Percentiles rank a stretch among this genome's conserved stretches.
phyloP scores from a whole-genome alignment of 2,888 invertebrate species.

The Acrocyrtus sp. region DNA sequence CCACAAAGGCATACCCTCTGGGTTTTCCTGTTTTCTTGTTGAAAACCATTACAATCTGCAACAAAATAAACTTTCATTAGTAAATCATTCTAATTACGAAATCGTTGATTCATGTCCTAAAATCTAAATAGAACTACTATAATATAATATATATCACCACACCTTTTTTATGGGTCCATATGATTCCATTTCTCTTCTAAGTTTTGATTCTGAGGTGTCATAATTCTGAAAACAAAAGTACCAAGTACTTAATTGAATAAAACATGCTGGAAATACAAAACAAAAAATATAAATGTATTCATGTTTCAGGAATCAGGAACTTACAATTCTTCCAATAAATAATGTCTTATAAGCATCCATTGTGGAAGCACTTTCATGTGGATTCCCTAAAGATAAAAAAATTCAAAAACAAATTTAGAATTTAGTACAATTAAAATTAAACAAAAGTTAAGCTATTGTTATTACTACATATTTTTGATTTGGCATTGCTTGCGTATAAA shows the following conservation, averaged over 20 bases:
- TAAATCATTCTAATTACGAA: too few species aligned
- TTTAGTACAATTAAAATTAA: not conserved
- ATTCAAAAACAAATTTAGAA: slow-evolving; percentile 54
- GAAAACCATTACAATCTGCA: slow-evolving; percentile 87
- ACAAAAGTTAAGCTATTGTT: not conserved
- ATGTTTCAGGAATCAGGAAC: slow-evolving; percentile 66
- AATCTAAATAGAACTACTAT: too few species aligned
- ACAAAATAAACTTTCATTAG: too few species aligned
- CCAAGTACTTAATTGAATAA: slow-evolving; percentile 14
- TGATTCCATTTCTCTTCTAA: slow-evolving; percentile 96
- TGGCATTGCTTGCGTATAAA: not conserved
- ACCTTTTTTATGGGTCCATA: slow-evolving; percentile 98
- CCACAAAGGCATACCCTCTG: slow-evolving; percentile 96
- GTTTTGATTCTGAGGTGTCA: slow-evolving; percentile 98
- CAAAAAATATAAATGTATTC: slow-evolving; percentile 20
- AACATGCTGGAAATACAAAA: slow-evolving; percentile 17
- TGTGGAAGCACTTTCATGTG: slow-evolving; percentile 79
- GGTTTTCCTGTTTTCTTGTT: slow-evolving; percentile 92
- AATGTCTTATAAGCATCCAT: slow-evolving; percentile 96
- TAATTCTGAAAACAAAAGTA: slow-evolving; percentile 79
- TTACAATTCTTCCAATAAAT: slow-evolving; percentile 95
- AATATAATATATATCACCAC: slow-evolving; percentile 59
- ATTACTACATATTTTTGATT: not conserved
- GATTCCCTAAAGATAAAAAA: slow-evolving; percentile 78
- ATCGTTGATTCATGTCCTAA: slow-evolving; percentile 1